Evolutionary conservation across 1,140 invertebrate species (phyloP), one percentile per base, ranked within the genome.

Genomic region (Sesamia nonagrioides): DNA sequence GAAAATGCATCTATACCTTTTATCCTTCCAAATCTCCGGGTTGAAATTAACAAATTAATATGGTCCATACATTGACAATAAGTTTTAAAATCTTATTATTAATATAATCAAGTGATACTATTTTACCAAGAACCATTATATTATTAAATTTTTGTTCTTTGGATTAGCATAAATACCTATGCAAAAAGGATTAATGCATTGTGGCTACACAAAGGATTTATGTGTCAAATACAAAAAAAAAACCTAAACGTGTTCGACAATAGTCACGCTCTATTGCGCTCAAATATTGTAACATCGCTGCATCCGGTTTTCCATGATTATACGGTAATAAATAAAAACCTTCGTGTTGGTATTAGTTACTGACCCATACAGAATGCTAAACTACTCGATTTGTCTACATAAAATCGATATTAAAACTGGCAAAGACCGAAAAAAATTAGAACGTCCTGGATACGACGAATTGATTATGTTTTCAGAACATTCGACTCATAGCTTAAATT

Each of bases 201-300:
- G 27, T 58, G 11, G 11, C 8, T 15, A 33, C 60, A 61, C n/a
- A 61, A 40, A 61, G 27, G 60, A 45, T 69, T 33, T 69, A 50
- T 75, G 71, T 71, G 78, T 69, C 82, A 87, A 87, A 87, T 82
- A 45, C 54, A 73, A 54, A 71, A 56, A 56, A 73, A 54, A 71
- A 56, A 56, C 45, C 56, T n/a, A 76, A 68, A 56, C 42, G 42
- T 35, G 58, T 75, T 75, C 58, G 56, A 80, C 77, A 84, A 83
- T 68, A 74, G 82, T 87, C 72, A 89, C 82, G 87, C 86, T 87
- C 84, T 86, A 91, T 90, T 89, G 87, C 86, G 78, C 78, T 78
- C 84, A 77, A 79, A 86, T 88, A 86, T 87, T 81, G 79, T 81
- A 88, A 80, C 61, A 76, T 80, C 33, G 72, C 50, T 13, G 76